Evolutionary conservation across 2,888 invertebrate species (phyloP).

Genomic region (Agrenia bidenticulata): DNA sequence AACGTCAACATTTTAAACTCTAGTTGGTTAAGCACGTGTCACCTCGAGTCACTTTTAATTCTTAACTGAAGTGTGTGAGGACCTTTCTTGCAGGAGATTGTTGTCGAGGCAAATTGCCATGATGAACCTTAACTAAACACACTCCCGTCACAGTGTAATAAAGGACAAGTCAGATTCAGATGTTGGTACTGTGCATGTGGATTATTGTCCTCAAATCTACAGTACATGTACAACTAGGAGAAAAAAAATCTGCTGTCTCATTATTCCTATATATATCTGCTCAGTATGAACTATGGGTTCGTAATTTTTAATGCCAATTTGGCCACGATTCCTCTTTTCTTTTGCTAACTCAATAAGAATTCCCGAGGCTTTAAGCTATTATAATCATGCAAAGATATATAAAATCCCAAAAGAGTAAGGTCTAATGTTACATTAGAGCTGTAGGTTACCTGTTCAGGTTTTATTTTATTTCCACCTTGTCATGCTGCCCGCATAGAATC

Average conservation of each 20-base stretch:
- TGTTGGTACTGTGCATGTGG: too few relatives aligned
- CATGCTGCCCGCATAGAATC: conserved; percentile 12
- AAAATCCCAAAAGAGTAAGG: too few relatives aligned
- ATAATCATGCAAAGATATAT: too few relatives aligned
- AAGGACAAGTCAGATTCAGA: too few relatives aligned
- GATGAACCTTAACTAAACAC: conserved; percentile 5
- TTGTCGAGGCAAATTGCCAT: conserved; percentile 15
- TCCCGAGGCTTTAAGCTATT: too few relatives aligned
- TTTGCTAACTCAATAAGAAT: too few relatives aligned
- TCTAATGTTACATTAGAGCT: too few relatives aligned
- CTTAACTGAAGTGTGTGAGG: conserved; percentile 1
- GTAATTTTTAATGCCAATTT: too few relatives aligned
- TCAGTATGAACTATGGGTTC: too few relatives aligned
- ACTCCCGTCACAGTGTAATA: background rate
- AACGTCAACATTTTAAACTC: background rate
- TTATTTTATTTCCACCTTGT: too few relatives aligned
- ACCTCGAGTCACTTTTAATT: background rate
- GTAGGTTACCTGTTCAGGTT: too few relatives aligned
- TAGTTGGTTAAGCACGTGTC: conserved; percentile 1
- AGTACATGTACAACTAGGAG: background rate
- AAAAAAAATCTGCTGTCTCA: conserved; percentile 11
- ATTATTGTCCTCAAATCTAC: background rate
- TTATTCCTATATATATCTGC: background rate
- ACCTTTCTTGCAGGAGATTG: background rate
- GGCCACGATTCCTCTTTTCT: too few relatives aligned